Conservation (phyloP, 2,797 vertebrate genomes). For the Bradypodion ventrale region DNA sequence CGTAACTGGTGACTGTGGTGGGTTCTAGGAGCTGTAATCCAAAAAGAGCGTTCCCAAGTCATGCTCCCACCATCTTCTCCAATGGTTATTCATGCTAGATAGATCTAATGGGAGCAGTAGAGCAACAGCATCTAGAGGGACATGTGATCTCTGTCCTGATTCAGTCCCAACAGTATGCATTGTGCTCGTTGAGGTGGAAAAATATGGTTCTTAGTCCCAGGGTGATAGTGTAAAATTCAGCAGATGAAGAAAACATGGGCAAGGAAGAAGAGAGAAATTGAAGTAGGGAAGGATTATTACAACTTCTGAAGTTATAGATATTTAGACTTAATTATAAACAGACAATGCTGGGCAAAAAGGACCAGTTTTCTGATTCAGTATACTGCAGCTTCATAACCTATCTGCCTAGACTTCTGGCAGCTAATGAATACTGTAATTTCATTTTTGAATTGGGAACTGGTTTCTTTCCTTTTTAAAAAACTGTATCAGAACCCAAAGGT, state of each 20-base stretch:
- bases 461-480: too few relatives aligned
- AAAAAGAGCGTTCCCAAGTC: background rate
- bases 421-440: too few relatives aligned
- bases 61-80: background rate
- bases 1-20: too few relatives aligned
- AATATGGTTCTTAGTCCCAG: background rate
- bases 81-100: background rate
- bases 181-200: too few relatives aligned
- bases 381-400: too few relatives aligned
- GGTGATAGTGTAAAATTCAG: background rate
- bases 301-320: background rate
- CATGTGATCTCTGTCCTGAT: background rate
- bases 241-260: background rate
- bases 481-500: too few relatives aligned
- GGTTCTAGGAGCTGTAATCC: too few relatives aligned
- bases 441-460: too few relatives aligned
- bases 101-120: background rate
- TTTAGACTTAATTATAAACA: background rate
- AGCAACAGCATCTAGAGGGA: background rate
- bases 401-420: too few relatives aligned
- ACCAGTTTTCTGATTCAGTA: too few relatives aligned
- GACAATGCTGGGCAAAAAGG: background rate
- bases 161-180: too few relatives aligned
- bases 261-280: too few relatives aligned
- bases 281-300: background rate